These are phyloP conservation scores for Hyperoodon ampullatus DNA, from an alignment of 2,113 vertebrate genomes.

Conservation along the genomic window DNA sequence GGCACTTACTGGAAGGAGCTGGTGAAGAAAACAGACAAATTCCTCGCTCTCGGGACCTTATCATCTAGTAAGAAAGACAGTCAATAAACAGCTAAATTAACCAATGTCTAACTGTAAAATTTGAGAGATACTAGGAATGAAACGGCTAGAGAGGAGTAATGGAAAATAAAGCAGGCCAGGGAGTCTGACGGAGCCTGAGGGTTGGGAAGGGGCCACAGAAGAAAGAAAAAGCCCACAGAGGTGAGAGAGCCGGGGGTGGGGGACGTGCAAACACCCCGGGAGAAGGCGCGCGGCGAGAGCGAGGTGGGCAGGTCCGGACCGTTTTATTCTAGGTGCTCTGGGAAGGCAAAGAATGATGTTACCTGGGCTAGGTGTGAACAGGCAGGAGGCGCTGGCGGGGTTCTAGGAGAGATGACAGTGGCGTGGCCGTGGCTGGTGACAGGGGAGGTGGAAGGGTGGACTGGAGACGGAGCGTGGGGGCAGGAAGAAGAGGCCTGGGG, in stretches of 20 bases:
- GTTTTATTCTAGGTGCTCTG: not conserved
- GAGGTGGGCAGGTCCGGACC: too few species aligned
- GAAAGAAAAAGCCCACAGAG: not conserved
- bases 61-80: not conserved
- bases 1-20: not conserved
- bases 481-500: not conserved
- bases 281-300: not conserved
- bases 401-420: not conserved
- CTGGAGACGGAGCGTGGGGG: not conserved
- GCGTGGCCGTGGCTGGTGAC: not conserved
- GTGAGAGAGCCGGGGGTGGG: too few species aligned
- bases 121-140: not conserved
- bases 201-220: not conserved
- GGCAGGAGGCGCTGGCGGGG: not conserved
- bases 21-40: not conserved
- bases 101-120: not conserved
- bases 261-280: rapidly evolving
- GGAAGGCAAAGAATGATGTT: not conserved
- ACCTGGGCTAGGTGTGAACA: not conserved
- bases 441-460: not conserved
- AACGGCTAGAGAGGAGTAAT: not conserved
- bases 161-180: not conserved
- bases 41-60: not conserved
- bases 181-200: not conserved
- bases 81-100: not conserved